These are phyloP conservation scores for Tyria jacobaeae DNA, from an alignment of 2,888 invertebrate species.

Conservation along the genomic window DNA sequence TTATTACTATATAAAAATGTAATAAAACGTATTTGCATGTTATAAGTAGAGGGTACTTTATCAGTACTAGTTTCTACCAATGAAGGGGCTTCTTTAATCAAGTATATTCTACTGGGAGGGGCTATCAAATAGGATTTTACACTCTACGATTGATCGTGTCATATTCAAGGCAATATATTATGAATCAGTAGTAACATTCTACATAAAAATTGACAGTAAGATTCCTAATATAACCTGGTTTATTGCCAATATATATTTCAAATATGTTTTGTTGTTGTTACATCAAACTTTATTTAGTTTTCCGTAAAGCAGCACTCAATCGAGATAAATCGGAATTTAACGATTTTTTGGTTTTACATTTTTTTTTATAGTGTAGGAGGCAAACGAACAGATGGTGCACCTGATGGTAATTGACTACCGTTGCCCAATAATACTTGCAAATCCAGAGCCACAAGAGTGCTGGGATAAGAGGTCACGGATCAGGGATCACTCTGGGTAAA, in stretches of 20 bases:
- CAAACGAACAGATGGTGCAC: not conserved
- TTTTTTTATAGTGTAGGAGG: too few species aligned
- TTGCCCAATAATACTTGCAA: too few species aligned
- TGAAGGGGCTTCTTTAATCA: conserved; percentile 34
- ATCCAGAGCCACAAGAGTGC: too few species aligned
- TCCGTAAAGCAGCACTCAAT: too few species aligned
- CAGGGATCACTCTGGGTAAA: too few species aligned
- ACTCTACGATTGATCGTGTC: conserved; percentile 16
- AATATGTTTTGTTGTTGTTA: not conserved
- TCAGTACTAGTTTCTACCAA: conserved; percentile 17
- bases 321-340: too few species aligned
- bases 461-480: too few species aligned
- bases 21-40: conserved; percentile 5
- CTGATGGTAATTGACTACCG: too few species aligned
- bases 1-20: not conserved
- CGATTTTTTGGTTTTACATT: too few species aligned
- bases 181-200: not conserved
- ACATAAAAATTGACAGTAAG: too few species aligned
- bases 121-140: conserved; percentile 25
- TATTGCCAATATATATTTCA: too few species aligned
- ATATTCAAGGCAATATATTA: not conserved
- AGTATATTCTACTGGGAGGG: conserved; percentile 31
- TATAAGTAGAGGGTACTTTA: not conserved
- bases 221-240: too few species aligned
- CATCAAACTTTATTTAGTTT: not conserved